These are phyloP conservation scores for Pantherophis alleghaniensis DNA, from an alignment of 2,797 vertebrate species.

Conservation along the genomic window DNA sequence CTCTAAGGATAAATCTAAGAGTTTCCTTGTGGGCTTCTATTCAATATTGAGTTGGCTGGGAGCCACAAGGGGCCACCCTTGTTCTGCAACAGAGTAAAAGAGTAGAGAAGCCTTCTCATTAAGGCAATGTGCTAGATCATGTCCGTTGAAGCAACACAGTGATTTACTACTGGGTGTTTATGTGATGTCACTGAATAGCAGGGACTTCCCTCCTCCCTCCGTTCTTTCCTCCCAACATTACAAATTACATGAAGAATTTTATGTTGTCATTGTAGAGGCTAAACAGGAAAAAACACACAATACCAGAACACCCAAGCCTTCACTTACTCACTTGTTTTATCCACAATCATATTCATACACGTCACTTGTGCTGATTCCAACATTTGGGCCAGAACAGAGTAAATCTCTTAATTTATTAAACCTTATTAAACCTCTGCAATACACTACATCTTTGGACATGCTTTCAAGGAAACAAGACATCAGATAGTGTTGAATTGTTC, in stretches of 20 bases:
- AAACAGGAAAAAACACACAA: not conserved
- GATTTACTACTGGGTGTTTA: slow-evolving; percentile 23
- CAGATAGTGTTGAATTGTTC: not conserved
- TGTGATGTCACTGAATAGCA: not conserved
- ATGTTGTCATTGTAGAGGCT: not conserved
- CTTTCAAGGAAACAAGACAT: not conserved
- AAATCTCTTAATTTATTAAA: not conserved
- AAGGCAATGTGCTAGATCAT: not conserved
- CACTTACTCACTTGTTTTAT: not conserved
- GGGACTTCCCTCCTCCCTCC: not conserved
- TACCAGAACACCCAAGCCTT: not conserved
- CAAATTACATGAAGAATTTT: not conserved
- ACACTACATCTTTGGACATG: not conserved
- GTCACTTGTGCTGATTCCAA: not conserved
- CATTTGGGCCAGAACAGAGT: not conserved
- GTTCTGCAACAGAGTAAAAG: not conserved
- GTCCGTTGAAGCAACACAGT: not conserved
- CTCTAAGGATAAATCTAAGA: not conserved
- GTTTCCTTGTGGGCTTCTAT: not conserved
- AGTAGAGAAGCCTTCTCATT: not conserved
- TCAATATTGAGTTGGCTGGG: not conserved
- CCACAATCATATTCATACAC: not conserved
- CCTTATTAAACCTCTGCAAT: not conserved
- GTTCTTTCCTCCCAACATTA: slow-evolving; percentile 13
- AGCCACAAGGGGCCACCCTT: slow-evolving; percentile 22